Conservation (phyloP, 2,797 vertebrate genomes). For the Anguilla megastoma region DNA sequence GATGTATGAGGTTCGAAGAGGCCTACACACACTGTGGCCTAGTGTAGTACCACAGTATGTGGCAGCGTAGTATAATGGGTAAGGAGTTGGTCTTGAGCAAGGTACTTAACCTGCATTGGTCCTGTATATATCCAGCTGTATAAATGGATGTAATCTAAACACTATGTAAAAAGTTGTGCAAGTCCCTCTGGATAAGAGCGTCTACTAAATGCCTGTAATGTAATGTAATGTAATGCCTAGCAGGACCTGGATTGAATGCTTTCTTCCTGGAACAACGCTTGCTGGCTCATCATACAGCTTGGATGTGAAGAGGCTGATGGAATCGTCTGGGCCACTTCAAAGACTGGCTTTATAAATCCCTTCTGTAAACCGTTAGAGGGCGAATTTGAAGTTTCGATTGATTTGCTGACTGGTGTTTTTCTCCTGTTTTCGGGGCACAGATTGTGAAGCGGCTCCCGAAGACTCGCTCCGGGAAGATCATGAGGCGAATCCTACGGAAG, state of each 20-base stretch:
- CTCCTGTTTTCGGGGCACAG: slow-evolving; percentile 58
- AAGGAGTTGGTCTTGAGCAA: no score
- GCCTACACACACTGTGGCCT: not conserved
- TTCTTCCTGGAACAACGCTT: not conserved
- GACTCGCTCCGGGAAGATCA: slow-evolving; percentile 94
- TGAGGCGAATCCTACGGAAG: slow-evolving; percentile 89
- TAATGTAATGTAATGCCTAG: not conserved
- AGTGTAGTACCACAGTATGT: no score
- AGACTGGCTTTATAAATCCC: not conserved
- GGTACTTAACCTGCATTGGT: no score
- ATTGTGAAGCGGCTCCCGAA: slow-evolving; percentile 90
- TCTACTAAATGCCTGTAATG: no score
- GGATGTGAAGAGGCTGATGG: not conserved
- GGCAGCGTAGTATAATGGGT: no score
- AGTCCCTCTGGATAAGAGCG: no score
- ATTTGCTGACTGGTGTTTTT: not conserved
- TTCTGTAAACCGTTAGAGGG: not conserved
- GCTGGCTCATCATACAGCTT: not conserved
- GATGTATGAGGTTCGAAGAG: not conserved
- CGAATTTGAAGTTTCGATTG: not conserved
- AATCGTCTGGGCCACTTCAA: not conserved
- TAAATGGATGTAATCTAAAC: no score
- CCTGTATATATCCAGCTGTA: no score
- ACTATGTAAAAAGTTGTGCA: no score
- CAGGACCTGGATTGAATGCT: not conserved